Evolutionary conservation across 1,140 invertebrate genomes (phyloP), one percentile per base, ranked within the genome.

Genomic region (Trichomalopsis sarcophagae): DNA sequence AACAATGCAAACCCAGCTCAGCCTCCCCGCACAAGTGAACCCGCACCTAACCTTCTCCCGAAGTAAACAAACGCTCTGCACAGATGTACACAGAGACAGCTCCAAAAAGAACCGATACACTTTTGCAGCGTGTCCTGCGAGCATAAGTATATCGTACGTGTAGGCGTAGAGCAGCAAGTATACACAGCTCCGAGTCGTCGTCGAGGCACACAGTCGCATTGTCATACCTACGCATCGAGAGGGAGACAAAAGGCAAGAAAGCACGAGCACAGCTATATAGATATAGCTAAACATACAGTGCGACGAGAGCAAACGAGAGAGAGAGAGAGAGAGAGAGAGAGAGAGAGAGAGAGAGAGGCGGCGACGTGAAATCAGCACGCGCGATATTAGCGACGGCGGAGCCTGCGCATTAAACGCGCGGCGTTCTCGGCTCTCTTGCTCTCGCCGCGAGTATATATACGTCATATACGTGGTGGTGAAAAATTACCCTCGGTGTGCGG

Each of bases 401-500:
- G 68, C 17, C 10, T 33, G 68, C 68, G 68, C 68, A 30, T 30
- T 71, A 71, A 71, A 71, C 21, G 21, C 27, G 10, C 66, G 0
- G 9, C 3, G 2, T 71, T n/a, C 68, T 71, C 27, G 27, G 27
- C 27, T 27, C 36, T 36, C 40, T 33, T 17, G 21, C 36, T n/a
- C 79, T n/a, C 23, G 5, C 23, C 21, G 23, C 23, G 13, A 23
- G 75, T 50, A 27, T n/a, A 11, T 50, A 11, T 50, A 71, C 68
- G 3, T 33, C 7, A 40, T n/a, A 21, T 33, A 74, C 13, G 13
- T 76, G 7, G 40, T 33, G 21, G 47, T 62, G 76, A 78, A 62
- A 62, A 62, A 78, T 78, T 78, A 78, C 76, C 76, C 76, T 78
- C 9, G 14, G 40, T 50, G 33, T 36, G 33, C 5, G 33, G 3